Evolutionary conservation across 2,113 vertebrate species (phyloP), one percentile per base, ranked within the genome.

Genomic region (Australoheros scitulus): DNA sequence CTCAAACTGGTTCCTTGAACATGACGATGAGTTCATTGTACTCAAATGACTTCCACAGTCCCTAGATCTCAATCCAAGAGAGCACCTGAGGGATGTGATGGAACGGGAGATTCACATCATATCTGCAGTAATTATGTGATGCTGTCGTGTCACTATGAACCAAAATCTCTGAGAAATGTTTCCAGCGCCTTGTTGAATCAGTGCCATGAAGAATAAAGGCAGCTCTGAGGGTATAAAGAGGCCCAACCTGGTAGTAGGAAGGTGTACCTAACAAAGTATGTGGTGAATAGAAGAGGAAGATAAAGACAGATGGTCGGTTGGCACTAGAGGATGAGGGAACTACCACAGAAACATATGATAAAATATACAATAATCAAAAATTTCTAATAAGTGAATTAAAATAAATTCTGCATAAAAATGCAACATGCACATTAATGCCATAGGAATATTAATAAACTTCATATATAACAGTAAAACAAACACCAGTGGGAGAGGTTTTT

Each of bases 171-270:
- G 41, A 50, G 64, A 2, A 50, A 29, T 50, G 2, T 70, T 70
- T 70, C 24, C 64, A 70, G 64, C 41, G 26, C 41, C 41, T 24
- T 70, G 41, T 43, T 70, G 41, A 2, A 50, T 70, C 47, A 29
- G 47, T 2, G 24, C 41, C 2, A 20, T 50, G 22, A 70, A 70
- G 64, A 70, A 29, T 29, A 26, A 70, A 50, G 24, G 9, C 2
- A 0, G 64, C 6, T 50, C 41, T 50, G 64, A 43, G 0, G 24
- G 1, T 41, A 50, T 9, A 70, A 50, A 11, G 15, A 29, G 0
- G 24, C 0, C 64, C 41, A 50, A 29, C 41, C 64, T 47, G 41
- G 64, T 70, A 1, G 17, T 29, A 50, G 64, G 15, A 70, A 17
- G 26, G 64, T 50, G 64, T 50, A 18, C 18, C 24, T 70, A 29